These are phyloP conservation scores for Heliconius cydno DNA, from an alignment of 2,888 invertebrate genomes.

Conservation along the genomic window DNA sequence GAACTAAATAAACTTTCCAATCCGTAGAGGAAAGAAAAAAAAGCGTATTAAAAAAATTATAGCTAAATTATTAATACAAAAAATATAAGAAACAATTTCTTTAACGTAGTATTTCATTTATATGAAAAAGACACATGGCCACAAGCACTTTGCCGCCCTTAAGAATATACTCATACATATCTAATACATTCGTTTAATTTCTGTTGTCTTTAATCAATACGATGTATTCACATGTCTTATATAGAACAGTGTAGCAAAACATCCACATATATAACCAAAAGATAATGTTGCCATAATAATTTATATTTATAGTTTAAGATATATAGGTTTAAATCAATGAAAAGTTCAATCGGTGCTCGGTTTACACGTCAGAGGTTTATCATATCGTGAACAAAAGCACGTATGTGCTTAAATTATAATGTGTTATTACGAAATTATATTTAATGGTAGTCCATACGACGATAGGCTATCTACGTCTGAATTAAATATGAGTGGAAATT, in stretches of 20 bases:
- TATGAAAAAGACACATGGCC: constrained; percentile 17
- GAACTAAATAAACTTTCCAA: background rate
- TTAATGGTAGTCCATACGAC: constrained; percentile 53
- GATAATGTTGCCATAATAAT: constrained; percentile 74
- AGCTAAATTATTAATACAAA: background rate
- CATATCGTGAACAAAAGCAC: constrained; percentile 54
- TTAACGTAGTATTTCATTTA: background rate
- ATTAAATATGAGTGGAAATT: constrained; percentile 34
- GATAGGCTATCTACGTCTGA: constrained; percentile 29
- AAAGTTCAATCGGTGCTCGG: constrained; percentile 72
- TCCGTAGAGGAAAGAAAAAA: background rate
- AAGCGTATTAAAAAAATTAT: background rate
- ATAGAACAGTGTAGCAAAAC: constrained; percentile 35
- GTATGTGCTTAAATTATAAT: constrained; percentile 63
- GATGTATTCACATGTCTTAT: constrained; percentile 11
- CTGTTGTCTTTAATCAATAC: constrained; percentile 14
- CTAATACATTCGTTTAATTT: constrained; percentile 51
- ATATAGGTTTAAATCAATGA: constrained; percentile 57
- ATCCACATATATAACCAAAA: constrained; percentile 68
- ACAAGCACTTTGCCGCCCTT: constrained; percentile 37
- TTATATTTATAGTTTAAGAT: constrained; percentile 63
- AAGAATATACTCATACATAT: constrained; percentile 71
- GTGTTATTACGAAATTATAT: constrained; percentile 66
- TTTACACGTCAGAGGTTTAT: constrained; percentile 68
- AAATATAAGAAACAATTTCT: background rate